phyloP scores from a whole-genome alignment of 2,797 vertebrate genomes.

The Halcyon chelicuti region DNA sequence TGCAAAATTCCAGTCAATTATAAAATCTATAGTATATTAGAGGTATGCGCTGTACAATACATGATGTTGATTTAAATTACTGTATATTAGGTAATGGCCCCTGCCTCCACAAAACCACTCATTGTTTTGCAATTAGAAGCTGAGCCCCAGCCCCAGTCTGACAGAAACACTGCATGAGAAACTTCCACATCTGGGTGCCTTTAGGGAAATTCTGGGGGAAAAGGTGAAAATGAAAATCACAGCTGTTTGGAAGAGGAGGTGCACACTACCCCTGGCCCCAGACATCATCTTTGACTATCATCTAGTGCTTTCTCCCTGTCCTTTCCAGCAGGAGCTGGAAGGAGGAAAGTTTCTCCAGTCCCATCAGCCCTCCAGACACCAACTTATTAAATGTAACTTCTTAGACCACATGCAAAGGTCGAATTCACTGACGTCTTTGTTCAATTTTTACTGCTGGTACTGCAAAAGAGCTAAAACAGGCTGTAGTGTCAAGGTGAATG shows the following conservation, averaged over 20 bases:
- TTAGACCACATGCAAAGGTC: neutral
- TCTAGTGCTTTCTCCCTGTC: neutral
- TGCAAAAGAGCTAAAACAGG: neutral
- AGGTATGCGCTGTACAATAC: neutral
- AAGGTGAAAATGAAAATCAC: neutral
- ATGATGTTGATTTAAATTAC: neutral
- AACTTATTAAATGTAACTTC: neutral
- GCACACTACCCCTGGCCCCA: neutral
- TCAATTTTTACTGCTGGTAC: neutral
- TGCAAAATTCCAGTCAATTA: slow-evolving; percentile 18
- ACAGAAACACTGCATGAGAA: neutral
- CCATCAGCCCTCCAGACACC: accelerated
- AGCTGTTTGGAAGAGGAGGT: accelerated
- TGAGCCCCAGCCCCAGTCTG: neutral
- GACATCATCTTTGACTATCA: neutral
- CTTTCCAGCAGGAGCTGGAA: neutral
- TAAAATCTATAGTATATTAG: slow-evolving; percentile 27
- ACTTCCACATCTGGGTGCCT: neutral
- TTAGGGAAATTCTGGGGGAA: neutral
- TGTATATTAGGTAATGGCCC: neutral
- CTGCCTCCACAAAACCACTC: neutral
- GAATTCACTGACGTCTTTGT: neutral
- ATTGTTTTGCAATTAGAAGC: neutral
- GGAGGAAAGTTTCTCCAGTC: neutral
- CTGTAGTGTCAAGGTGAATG: accelerated